Base-by-base conservation (phyloP, 2,113 vertebrate genomes). In the Mirza zaza region DNA sequence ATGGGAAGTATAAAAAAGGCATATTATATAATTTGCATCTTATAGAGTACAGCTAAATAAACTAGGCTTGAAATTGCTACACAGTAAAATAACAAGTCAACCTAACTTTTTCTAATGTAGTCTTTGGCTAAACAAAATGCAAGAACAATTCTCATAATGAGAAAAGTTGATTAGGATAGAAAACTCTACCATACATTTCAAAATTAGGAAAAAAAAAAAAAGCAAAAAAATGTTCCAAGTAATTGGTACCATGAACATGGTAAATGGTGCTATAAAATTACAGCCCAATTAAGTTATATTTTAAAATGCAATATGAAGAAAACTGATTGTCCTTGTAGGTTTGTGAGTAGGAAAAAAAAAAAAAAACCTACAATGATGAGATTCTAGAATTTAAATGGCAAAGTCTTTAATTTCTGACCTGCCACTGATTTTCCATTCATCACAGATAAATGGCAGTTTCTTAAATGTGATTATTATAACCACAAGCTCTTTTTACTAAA, bases 151-250 rank as follows among this genome's bases (percentile, higher is more conserved):
- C n/a, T n/a, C 55, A 71, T 73, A 86, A 77, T 77, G 63, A 92
- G 25, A 82, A 96, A 79, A 79, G 13, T 39, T 92, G 59, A 95
- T 77, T 86, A 81, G 8, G 42, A 79, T n/a, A 75, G 61, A 94
- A 96, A 94, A 92, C 17, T 48, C 48, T 86, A 91, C 18, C 68
- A 75, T 7, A 52, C 12, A 76, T 89, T 96, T 82, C 23, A 88
- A 96, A 92, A 88, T 71, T 68, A 95, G 55, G 89, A 96, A 84
- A 67, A 50, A 71, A 87, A 67, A 50, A 67, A 11, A 63, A 63
- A 63, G 11, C 20, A 57, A 57, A 87, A n/a, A 77, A 80, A 63
- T n/a, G 20, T 90, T 68, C 34, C 32, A 87, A 91, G 71, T 81
- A 91, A 84, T 71, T 77, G 13, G 14, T 84, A 75, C 75, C 63